Evolutionary conservation across 2,113 vertebrate species (phyloP).

Genomic region (Melozone crissalis): DNA sequence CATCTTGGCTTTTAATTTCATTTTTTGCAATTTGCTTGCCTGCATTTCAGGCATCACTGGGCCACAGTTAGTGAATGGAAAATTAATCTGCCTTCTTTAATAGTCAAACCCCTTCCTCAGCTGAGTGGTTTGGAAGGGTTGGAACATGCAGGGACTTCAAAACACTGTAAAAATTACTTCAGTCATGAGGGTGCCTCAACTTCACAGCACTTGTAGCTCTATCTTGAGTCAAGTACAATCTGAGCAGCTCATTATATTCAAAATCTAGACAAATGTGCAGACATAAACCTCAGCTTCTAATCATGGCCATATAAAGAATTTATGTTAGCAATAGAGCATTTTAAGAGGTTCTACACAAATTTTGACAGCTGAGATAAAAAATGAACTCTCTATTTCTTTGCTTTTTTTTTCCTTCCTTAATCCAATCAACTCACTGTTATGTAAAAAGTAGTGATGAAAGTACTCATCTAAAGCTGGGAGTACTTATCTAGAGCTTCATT

Average conservation of each 20-base stretch:
- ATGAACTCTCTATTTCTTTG: background rate
- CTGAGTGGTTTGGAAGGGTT: background rate
- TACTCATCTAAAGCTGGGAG: background rate
- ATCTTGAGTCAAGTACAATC: background rate
- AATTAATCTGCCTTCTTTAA: constrained; percentile 28
- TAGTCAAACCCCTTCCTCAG: background rate
- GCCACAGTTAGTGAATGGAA: background rate
- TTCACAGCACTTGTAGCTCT: background rate
- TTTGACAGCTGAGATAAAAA: background rate
- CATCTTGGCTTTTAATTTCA: background rate
- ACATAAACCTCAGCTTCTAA: background rate
- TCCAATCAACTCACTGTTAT: background rate
- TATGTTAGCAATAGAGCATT: background rate
- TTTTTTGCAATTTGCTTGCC: background rate
- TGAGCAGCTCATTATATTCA: background rate
- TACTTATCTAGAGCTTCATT: background rate
- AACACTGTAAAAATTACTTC: background rate
- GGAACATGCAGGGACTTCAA: background rate
- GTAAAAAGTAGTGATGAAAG: background rate
- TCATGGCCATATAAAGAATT: background rate
- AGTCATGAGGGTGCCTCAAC: background rate
- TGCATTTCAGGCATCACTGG: background rate
- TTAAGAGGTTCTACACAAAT: background rate
- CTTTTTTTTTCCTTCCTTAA: background rate
- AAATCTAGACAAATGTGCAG: background rate